A percentile compares a stretch with the other conserved stretches of the same genome.
Conservation (phyloP, 2,797 vertebrate genomes). For the Pelodytes ibericus region DNA sequence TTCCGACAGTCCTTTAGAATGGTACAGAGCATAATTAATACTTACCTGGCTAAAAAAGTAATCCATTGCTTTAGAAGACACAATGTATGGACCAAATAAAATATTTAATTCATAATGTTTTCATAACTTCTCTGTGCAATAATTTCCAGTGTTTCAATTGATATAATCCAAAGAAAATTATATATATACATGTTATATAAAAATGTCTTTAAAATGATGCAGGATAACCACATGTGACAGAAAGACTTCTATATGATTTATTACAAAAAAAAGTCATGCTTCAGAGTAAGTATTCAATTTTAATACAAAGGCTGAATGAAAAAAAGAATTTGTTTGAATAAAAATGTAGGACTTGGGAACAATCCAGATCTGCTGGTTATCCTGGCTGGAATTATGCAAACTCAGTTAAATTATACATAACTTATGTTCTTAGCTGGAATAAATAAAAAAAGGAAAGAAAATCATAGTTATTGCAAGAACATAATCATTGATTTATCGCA, state of each 20-base stretch:
- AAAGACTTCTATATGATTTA: constrained; percentile 6
- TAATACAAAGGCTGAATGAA: constrained; percentile 14
- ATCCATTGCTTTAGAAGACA: too few relatives aligned
- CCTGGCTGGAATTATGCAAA: constrained; percentile 28
- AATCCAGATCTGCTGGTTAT: constrained; percentile 27
- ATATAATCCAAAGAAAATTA: constrained; percentile 6
- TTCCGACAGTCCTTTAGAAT: too few relatives aligned
- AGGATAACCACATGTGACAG: not conserved
- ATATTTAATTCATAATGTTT: too few relatives aligned
- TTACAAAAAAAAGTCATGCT: constrained; percentile 8
- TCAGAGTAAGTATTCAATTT: not conserved
- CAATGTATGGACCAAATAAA: too few relatives aligned
- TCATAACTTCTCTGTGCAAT: too few relatives aligned
- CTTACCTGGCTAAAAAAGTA: too few relatives aligned
- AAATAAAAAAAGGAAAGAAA: not conserved
- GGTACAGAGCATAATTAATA: too few relatives aligned
- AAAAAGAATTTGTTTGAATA: constrained; percentile 6
- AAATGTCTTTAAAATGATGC: not conserved
- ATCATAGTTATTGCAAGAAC: constrained; percentile 10
- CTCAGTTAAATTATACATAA: constrained; percentile 26
- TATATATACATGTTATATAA: not conserved
- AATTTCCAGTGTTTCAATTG: too few relatives aligned
- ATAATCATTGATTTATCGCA: constrained; percentile 8
- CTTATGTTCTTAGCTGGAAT: constrained; percentile 17
- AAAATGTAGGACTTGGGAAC: constrained; percentile 30